A percentile compares a stretch with the other conserved stretches of the same genome.
Conservation (phyloP, 2,113 vertebrate genomes). For the Antennarius striatus region DNA sequence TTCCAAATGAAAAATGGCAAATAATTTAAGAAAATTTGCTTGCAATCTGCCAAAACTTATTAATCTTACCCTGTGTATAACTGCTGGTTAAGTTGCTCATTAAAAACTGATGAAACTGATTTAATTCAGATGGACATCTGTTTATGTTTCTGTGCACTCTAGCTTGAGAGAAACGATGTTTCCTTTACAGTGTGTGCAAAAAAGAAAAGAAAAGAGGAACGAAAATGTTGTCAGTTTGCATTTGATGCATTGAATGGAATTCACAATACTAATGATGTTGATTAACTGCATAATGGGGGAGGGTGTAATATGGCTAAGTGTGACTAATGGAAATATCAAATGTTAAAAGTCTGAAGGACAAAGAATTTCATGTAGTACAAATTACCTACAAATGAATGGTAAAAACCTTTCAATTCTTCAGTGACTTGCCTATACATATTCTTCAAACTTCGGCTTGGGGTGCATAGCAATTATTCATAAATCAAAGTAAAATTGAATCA, state of each 20-base stretch:
- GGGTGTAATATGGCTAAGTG: neutral
- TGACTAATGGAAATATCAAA: conserved; percentile 17
- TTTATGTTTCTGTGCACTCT: too few species aligned
- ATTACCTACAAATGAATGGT: neutral
- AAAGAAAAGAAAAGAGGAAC: too few species aligned
- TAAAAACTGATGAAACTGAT: neutral
- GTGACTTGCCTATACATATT: neutral
- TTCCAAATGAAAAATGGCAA: too few species aligned
- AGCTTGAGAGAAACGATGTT: too few species aligned
- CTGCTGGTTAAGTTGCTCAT: neutral
- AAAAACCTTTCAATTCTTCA: neutral
- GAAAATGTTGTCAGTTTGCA: too few species aligned
- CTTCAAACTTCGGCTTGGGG: conserved; percentile 1
- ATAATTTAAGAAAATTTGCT: too few species aligned
- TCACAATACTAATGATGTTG: neutral
- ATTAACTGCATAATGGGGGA: conserved; percentile 3
- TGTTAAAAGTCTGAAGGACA: conserved; percentile 1
- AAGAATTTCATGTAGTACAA: neutral
- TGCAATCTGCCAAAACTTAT: too few species aligned
- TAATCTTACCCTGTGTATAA: too few species aligned
- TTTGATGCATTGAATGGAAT: neutral
- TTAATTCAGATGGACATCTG: neutral
- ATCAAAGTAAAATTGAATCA: conserved; percentile 59
- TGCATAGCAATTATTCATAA: conserved; percentile 43
- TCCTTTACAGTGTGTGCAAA: too few species aligned